A percentile compares a stretch with the other conserved stretches of the same genome.
Evolutionary conservation across 2,113 vertebrate genomes (phyloP).

Genomic region (Myanophis thanlyinensis): DNA sequence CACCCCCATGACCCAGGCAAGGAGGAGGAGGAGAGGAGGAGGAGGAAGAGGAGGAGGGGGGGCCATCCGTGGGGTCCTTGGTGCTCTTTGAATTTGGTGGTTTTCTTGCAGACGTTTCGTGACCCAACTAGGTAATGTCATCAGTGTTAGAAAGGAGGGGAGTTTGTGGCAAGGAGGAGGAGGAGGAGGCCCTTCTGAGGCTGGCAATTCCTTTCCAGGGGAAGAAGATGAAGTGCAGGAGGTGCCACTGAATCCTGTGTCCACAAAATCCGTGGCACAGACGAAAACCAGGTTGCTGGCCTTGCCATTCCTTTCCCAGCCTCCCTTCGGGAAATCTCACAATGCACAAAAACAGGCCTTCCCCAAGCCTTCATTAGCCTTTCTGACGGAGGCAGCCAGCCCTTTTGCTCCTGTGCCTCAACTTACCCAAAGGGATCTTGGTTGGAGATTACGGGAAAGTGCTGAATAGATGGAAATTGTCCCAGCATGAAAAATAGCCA

Average conservation of each 20-base stretch:
- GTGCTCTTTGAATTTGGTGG: too few species aligned
- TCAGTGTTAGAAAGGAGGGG: background rate
- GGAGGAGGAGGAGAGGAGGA: too few species aligned
- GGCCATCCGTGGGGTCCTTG: too few species aligned
- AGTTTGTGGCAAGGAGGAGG: background rate
- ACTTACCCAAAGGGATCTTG: background rate
- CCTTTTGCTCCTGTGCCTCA: background rate
- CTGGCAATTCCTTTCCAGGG: slow-evolving; percentile 16
- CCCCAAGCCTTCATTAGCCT: background rate
- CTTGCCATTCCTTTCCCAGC: background rate
- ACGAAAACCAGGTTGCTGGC: background rate
- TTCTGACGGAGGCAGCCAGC: background rate
- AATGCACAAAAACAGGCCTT: background rate
- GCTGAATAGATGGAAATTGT: background rate
- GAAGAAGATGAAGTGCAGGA: background rate
- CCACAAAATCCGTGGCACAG: slow-evolving; percentile 37
- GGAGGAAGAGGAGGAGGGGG: too few species aligned
- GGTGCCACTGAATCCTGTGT: slow-evolving; percentile 44
- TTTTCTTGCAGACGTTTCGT: background rate
- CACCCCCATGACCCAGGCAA: too few species aligned
- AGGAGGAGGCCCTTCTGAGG: background rate
- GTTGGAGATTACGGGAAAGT: background rate
- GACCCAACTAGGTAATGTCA: background rate
- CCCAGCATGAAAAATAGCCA: background rate
- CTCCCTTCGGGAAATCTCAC: background rate